Base-by-base conservation (phyloP, 1,140 invertebrate genomes). In the Drosophila prosaltans region DNA sequence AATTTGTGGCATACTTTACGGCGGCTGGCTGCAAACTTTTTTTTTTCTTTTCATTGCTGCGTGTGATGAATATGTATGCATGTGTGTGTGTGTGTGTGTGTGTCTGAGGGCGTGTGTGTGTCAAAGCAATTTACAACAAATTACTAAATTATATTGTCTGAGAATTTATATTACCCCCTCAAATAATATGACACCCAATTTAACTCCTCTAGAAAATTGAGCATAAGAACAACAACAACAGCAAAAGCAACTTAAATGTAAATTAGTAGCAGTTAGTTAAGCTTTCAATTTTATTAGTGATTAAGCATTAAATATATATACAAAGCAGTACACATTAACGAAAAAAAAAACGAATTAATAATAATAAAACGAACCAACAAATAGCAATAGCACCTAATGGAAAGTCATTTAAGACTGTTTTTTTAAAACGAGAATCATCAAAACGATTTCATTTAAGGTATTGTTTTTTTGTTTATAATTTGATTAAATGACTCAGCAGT, bases 131-230 rank as follows among this genome's bases (percentile, higher is more conserved):
- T 51, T 51, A 51, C 45, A 51, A 51, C 45, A 51, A 51, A 51
- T 51, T 51, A 51, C 45, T 51, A 51, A 51, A 51, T 51, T 51
- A 51, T 51, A 51, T 51, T 51, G 45, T 51, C 45, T 51, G 45
- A 51, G 45, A 51, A 51, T 51, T 51, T 51, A 51, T 51, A 51
- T 51, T 21, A 51, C 45, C 45, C 45, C 45, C 45, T 51, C 24
- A 51, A 51, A 51, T 51, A 26, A 21, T 51, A 51, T 51, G 45
- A 51, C 45, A 51, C 21, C 24, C 21, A 51, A 51, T 51, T 51
- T 26, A 8, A 2, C 21, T 16, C 39, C 39, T 11, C 39, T 36
- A 36, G 32, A 36, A 36, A 36, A 36, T 36, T 36, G 32, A 36
- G 32, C 32, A 36, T 16, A 16, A 0, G 16, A 16, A 16, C 16